These are phyloP conservation scores for Spilarctia lutea DNA, from an alignment of 2,888 invertebrate genomes.

Conservation along the genomic window DNA sequence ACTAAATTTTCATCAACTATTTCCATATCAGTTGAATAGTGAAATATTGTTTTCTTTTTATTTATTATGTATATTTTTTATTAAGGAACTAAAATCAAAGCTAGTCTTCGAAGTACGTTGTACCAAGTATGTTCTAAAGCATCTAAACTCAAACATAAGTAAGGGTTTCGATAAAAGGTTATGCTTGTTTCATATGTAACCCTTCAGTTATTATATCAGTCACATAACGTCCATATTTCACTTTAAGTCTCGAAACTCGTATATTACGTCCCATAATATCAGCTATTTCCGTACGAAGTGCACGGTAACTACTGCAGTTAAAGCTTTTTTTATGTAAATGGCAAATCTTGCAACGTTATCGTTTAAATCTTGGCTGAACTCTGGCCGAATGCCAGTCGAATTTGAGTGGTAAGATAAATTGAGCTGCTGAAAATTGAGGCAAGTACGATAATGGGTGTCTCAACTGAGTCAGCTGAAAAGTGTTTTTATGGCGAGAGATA, in stretches of 20 bases:
- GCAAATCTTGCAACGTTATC: conserved; percentile 61
- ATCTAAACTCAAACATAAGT: background rate
- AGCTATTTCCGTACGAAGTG: conserved; percentile 28
- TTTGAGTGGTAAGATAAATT: conserved; percentile 63
- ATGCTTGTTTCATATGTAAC: background rate
- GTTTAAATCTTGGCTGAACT: conserved; percentile 60
- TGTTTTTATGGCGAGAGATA: conserved; percentile 42
- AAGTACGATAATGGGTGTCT: conserved; percentile 49
- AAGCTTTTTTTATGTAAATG: conserved; percentile 59
- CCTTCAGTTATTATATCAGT: background rate
- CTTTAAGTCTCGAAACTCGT: background rate
- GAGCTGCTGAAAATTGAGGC: conserved; percentile 55
- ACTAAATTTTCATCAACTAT: too few species aligned
- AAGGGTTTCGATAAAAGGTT: background rate
- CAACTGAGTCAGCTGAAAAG: conserved; percentile 44
- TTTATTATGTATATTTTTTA: too few species aligned
- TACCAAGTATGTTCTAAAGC: background rate
- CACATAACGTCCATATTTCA: conserved; percentile 1
- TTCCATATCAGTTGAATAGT: too few species aligned
- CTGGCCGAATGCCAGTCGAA: conserved; percentile 64
- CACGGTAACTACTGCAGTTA: conserved; percentile 53
- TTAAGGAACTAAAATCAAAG: too few species aligned
- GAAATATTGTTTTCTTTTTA: too few species aligned
- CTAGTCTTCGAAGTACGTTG: background rate
- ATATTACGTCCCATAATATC: conserved; percentile 1